These are phyloP conservation scores for Pocillopora damicornis DNA, from an alignment of 64 coral and sea anemone species.

Conservation along the genomic window DNA sequence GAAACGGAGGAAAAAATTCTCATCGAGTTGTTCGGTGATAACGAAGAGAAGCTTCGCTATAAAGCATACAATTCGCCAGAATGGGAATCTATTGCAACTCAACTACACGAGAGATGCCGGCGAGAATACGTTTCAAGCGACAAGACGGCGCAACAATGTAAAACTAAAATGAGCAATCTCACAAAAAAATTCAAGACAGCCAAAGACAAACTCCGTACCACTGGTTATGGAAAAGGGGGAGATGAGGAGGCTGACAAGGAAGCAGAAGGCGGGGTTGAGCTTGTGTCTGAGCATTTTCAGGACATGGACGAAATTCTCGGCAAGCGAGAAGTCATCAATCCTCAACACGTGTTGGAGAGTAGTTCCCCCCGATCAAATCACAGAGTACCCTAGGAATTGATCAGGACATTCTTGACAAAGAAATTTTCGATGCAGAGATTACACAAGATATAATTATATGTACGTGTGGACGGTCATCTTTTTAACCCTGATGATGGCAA, in stretches of 20 bases:
- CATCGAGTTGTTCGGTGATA: slow-evolving; percentile 1
- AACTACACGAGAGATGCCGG: slow-evolving; percentile 6
- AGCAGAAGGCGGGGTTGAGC: not conserved
- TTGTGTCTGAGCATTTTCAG: slow-evolving; percentile 4
- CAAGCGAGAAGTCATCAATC: slow-evolving; percentile 22
- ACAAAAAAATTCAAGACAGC: slow-evolving; percentile 16
- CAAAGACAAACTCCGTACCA: slow-evolving; percentile 16
- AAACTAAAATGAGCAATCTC: slow-evolving; percentile 12
- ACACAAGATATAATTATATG: too few relatives aligned
- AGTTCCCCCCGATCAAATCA: slow-evolving; percentile 4
- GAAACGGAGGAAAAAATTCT: slow-evolving; percentile 22
- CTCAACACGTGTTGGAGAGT: slow-evolving; percentile 8
- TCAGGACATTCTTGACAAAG: slow-evolving; percentile 16
- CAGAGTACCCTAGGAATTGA: slow-evolving; percentile 8
- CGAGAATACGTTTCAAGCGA: not conserved
- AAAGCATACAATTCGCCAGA: slow-evolving; percentile 1
- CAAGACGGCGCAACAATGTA: not conserved
- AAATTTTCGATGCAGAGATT: slow-evolving; percentile 1
- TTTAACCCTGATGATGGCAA: too few relatives aligned
- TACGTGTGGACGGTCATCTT: too few relatives aligned
- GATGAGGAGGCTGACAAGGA: not conserved
- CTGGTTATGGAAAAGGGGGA: slow-evolving; percentile 19
- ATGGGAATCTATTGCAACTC: not conserved
- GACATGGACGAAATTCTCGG: slow-evolving; percentile 5
- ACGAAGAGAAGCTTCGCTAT: slow-evolving; percentile 10